A percentile compares a stretch with the other conserved stretches of the same genome.
phyloP scores from a whole-genome alignment of 2,888 invertebrate species.

The Meliscaeva auricollis region DNA sequence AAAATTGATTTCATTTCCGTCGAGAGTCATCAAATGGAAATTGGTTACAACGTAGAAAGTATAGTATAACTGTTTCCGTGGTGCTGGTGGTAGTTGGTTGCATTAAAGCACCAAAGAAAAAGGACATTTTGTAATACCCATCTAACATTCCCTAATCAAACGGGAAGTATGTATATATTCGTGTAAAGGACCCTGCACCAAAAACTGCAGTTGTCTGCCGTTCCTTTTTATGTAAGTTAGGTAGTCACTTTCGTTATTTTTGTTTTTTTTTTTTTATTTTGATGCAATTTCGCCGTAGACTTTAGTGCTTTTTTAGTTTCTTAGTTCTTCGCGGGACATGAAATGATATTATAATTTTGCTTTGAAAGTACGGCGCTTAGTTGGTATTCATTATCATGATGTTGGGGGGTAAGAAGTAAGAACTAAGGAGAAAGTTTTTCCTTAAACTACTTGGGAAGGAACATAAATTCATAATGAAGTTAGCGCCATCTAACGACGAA shows the following conservation, averaged over 20 bases:
- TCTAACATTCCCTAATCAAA: neutral
- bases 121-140: neutral
- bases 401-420: too few species aligned
- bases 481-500: neutral
- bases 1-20: conserved; percentile 1
- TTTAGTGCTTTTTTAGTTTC: neutral
- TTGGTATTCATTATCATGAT: conserved; percentile 20
- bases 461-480: conserved; percentile 17
- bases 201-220: neutral
- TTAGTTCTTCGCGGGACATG: neutral
- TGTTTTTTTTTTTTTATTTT: neutral
- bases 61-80: neutral
- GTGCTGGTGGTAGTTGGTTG: neutral
- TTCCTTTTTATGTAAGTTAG: neutral
- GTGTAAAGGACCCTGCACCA: neutral
- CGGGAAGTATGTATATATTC: neutral
- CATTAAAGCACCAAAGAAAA: neutral
- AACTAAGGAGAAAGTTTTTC: conserved; percentile 7
- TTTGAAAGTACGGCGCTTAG: neutral
- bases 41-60: neutral
- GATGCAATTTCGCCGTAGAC: too few species aligned
- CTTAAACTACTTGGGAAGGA: conserved; percentile 7
- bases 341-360: too few species aligned
- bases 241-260: neutral
- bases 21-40: conserved; percentile 4